Evolutionary conservation across 2,113 vertebrate genomes (phyloP), one percentile per base, ranked within the genome.

Genomic region (Ursus arctos): DNA sequence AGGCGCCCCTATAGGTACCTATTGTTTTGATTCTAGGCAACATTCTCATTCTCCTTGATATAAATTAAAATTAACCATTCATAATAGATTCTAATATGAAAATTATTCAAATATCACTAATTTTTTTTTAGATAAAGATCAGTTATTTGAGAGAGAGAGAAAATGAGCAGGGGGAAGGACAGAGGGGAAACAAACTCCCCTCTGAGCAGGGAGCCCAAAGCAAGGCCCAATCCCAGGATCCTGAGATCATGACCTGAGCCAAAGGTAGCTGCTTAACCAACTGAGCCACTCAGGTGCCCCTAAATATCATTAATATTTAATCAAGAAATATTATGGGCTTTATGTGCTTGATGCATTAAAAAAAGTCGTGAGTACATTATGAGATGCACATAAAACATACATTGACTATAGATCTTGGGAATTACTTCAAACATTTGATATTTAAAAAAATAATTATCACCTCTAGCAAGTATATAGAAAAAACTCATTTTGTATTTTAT

Each of bases 341-440:
- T 47, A 63, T 59, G 76, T 49, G 13, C 10, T 91, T 91, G 10
- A 72, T 40, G n/a, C 5, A 53, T 49, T 90, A 43, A 36, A 84
- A 83, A 63, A 81, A 10, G 4, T 67, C 21, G 2, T 61, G 40
- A 95, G 4, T 7, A 63, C 21, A 76, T 79, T 63, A 79, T 69
- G 2, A 63, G 21, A 63, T 47, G 22, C 5, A 91, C 88, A 81
- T 69, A 84, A 80, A 92, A 4, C 26, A 79, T 71, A 57, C 31
- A 53, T 81, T 88, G 7, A 85, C 63, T 84, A 51, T 18, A 74
- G 2, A 19, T 74, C 36, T 88, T 85, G 7, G 43, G 84, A 91
- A 93, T 95, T 91, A 89, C 71, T 95, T 96, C 24, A 82, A 95
- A 93, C 33, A 88, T 88, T 94, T 89, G 28, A 67, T 88, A 74